Evolutionary conservation across 2,888 invertebrate genomes (phyloP), one percentile per base, ranked within the genome.

Genomic region (Lithophane socia): DNA sequence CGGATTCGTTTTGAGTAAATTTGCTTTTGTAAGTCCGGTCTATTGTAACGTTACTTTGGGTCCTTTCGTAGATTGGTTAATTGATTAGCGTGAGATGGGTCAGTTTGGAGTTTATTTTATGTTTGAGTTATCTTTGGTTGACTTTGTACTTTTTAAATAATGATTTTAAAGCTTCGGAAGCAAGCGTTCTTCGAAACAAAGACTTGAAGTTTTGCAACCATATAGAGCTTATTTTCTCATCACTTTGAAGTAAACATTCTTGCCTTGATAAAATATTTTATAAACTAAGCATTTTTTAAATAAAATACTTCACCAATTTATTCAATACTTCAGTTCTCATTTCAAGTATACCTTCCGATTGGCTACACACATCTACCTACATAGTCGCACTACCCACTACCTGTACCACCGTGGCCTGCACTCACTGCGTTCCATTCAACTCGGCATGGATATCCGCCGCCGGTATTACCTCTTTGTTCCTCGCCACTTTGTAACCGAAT

Each of bases 401-500:
- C 8, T 82, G 74, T 65, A 42, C 83, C 64, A 24, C 65, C 16
- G 49, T 54, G 52, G 54, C 47, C 58, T 61, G 75, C 78, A 82
- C 78, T 79, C 82, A 58, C 77, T 69, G 66, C 63, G 75, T 79
- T 73, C 69, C 72, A 84, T 86, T 85, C 80, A 78, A 60, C 69
- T 49, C 71, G 16, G n/a, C 66, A 86, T 78, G 78, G 84, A 73
- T 79, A 84, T 80, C 78, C 83, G 80, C 66, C 47, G 49, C 58
- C 79, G 73, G 86, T 82, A 84, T 86, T 87, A 78, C 86, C 73
- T 84, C 84, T 88, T 86, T 86, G 88, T 86, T 87, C 73, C 73
- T 69, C 10, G 47, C 69, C 84, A 83, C 79, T 77, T 75, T 77
- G 82, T 79, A 69, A 76, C 74, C 77, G 73, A 79, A 78, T 68